phyloP scores from a whole-genome alignment of 2,797 vertebrate species.

The Halcyon badia region DNA sequence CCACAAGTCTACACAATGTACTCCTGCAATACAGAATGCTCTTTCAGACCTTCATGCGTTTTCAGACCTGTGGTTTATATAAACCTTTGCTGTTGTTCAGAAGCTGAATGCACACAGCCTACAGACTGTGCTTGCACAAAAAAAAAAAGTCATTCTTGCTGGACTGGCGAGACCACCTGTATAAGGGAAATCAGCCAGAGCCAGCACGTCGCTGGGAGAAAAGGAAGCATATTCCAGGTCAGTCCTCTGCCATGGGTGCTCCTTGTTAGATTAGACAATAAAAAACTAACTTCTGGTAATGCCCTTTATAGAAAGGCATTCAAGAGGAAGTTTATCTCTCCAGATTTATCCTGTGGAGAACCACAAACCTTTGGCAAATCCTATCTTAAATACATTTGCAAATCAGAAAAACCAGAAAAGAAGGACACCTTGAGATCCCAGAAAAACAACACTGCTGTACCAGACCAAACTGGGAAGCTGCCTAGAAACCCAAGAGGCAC shows the following conservation, averaged over 20 bases:
- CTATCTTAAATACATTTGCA: background rate
- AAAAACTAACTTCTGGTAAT: background rate
- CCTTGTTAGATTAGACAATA: background rate
- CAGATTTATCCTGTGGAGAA: background rate
- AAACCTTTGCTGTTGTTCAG: background rate
- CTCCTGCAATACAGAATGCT: background rate
- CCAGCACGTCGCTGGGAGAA: background rate
- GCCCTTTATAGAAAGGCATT: background rate
- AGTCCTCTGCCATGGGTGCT: background rate
- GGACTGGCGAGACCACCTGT: background rate
- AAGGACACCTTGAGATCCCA: background rate
- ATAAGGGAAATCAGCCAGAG: background rate
- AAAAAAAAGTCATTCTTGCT: background rate
- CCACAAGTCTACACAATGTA: rapidly evolving
- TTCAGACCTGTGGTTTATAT: background rate
- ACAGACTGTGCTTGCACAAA: background rate
- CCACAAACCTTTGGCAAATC: background rate
- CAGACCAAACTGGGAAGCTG: background rate
- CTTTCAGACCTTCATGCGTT: background rate
- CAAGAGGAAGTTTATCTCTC: background rate
- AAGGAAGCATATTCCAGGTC: background rate
- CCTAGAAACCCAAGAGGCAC: background rate
- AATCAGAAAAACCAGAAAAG: background rate
- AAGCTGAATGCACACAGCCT: background rate
- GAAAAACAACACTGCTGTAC: background rate